phyloP scores from a whole-genome alignment of 64 coral and sea anemone genomes.

The Astreopora myriophthalma region DNA sequence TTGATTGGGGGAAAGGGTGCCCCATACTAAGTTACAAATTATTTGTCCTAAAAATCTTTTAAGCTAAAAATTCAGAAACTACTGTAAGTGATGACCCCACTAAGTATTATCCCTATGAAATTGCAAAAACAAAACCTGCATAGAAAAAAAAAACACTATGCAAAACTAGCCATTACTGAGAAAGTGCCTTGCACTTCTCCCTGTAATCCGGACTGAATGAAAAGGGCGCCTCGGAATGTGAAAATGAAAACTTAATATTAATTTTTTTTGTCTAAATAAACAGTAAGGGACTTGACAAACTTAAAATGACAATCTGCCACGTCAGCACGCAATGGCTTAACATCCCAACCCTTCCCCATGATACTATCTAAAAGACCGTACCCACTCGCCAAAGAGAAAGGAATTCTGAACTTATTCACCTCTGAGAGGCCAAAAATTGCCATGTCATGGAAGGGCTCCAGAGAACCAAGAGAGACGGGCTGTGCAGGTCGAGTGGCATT shows the following conservation, averaged over 20 bases:
- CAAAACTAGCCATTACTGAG: not conserved
- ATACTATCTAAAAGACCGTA: conserved; percentile 25
- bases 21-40: not conserved
- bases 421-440: conserved; percentile 48
- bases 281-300: conserved; percentile 17
- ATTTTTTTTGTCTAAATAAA: conserved; percentile 67
- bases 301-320: conserved; percentile 39
- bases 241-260: conserved; percentile 24
- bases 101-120: not conserved
- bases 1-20: too few species aligned
- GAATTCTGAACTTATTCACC: conserved; percentile 49
- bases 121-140: not conserved
- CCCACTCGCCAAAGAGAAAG: conserved; percentile 1
- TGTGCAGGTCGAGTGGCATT: conserved; percentile 48
- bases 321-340: conserved; percentile 45
- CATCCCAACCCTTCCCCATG: conserved; percentile 42
- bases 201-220: conserved; percentile 16
- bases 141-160: not conserved
- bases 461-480: not conserved
- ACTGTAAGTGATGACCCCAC: not conserved
- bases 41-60: not conserved
- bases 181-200: conserved; percentile 10
- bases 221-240: conserved; percentile 28
- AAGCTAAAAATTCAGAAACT: not conserved
- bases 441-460: conserved; percentile 32